Base-by-base conservation (phyloP, 2,888 invertebrate species). In the Chaetoderma sp. region DNA sequence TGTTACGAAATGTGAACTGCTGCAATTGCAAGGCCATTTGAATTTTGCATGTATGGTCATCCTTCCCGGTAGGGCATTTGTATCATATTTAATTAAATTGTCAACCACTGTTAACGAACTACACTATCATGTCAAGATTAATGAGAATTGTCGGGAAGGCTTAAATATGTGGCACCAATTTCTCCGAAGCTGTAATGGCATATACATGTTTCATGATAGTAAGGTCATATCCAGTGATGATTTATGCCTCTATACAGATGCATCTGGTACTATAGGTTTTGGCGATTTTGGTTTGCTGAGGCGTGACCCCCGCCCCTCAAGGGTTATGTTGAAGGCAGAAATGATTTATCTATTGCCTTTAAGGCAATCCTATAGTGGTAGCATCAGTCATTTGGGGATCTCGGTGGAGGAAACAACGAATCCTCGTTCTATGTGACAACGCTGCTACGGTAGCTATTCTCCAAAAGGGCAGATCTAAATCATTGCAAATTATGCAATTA, bases 101-200 rank as follows among this genome's bases (percentile, higher is more conserved):
- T 50, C 60, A 21, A n/a, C n/a, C 18, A 32, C 23, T 4, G n/a
- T 50, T 8, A 18, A 30, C 13, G 4, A 50, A 5, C 4, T 33
- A 3, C 39, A 50, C 25, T 50, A 60, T 50, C 23, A 2, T 27
- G 32, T 55, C 10, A 16, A 45, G 21, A 27, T 62, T 6, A 62
- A 30, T 47, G 13, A 28, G 3, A 56, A 65, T 21, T 25, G 54
- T 16, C n/a, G n/a, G n/a, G n/a, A n/a, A n/a, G n/a, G n/a, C n/a
- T n/a, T 60, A 25, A 4, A 2, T 13, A 27, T 45, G 10, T 55
- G 65, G 55, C 18, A 16, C 18, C 4, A 16, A 0, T 60, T 60
- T 52, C 18, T 60, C 3, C 36, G 47, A 4, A 32, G 16, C 18
- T 65, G 54, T 27, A 64, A 64, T 64, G 59, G 64, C 16, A 57